Evolutionary conservation across 2,113 vertebrate species (phyloP).

Genomic region (Macroglossus sobrinus): DNA sequence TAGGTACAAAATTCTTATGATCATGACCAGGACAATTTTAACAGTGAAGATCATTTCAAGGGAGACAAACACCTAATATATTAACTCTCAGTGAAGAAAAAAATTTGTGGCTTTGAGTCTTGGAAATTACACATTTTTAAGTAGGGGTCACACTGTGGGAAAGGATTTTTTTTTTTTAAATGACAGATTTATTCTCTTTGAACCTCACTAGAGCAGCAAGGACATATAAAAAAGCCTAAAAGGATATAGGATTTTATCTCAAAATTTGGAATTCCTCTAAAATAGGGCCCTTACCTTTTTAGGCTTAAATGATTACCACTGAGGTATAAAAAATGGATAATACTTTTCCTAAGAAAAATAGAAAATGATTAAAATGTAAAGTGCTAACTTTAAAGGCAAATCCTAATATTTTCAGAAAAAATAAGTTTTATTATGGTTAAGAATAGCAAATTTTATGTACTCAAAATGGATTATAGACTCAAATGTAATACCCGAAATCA

Average conservation of each 20-base stretch:
- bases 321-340: background rate
- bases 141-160: background rate
- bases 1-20: slow-evolving; percentile 15
- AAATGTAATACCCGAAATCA: no score
- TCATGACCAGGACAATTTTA: background rate
- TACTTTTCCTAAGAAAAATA: slow-evolving; percentile 11
- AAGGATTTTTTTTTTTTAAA: background rate
- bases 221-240: background rate
- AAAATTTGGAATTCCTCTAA: slow-evolving; percentile 4
- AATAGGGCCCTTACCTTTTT: background rate
- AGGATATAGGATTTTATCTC: background rate
- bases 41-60: background rate
- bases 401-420: background rate
- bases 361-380: slow-evolving; percentile 20
- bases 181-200: background rate
- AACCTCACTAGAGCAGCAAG: background rate
- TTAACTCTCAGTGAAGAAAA: background rate
- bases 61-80: background rate
- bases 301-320: background rate
- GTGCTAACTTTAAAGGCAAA: slow-evolving; percentile 23
- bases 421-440: background rate
- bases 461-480: no score
- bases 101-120: background rate
- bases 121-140: background rate
- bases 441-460: background rate